Evolutionary conservation across 2,888 invertebrate genomes (phyloP), one percentile per base, ranked within the genome.

Genomic region (Plagodis pulveraria): DNA sequence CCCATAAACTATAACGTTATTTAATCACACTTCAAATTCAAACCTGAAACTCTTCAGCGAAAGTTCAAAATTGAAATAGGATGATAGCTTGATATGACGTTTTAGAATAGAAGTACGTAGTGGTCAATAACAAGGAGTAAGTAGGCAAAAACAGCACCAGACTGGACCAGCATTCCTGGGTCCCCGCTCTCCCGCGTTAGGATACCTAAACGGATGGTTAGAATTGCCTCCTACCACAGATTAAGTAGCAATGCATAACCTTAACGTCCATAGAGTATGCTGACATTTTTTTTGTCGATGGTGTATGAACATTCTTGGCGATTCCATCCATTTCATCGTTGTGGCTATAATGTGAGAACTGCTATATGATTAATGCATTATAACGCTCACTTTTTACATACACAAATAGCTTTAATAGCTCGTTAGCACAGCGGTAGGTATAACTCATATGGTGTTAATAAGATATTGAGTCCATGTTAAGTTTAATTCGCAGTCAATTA

Each of bases 61-160:
- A 8, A 43, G 34, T n/a, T 4, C 0, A 5, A 5, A 4, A 35
- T 8, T 2, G 8, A 0, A n/a, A 54, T 63, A 10, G 34, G 67
- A 50, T 32, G 33, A 8, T 35, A 49, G 58, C 68, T 32, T 36
- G 62, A 77, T 78, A 58, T 0, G 56, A 10, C 57, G 36, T 72
- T 56, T 40, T 12, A 5, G 11, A 34, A 6, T 7, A 5, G 6
- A 2, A 11, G 32, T 33, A 38, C 44, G 45, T 56, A 56, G 72
- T 86, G 84, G 87, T 86, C 87, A 87, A 83, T 85, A 89, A 83
- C 83, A 80, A 70, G 81, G 78, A 72, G 74, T 63, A 81, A 77
- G 77, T 76, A 74, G 71, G 86, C 89, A 91, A 91, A 91, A 91
- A 91, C 86, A 69, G 72, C 67, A 57, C 83, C 84, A 85, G 88